phyloP scores from a whole-genome alignment of 1,140 invertebrate genomes.

The Pseudomyrmex gracilis region DNA sequence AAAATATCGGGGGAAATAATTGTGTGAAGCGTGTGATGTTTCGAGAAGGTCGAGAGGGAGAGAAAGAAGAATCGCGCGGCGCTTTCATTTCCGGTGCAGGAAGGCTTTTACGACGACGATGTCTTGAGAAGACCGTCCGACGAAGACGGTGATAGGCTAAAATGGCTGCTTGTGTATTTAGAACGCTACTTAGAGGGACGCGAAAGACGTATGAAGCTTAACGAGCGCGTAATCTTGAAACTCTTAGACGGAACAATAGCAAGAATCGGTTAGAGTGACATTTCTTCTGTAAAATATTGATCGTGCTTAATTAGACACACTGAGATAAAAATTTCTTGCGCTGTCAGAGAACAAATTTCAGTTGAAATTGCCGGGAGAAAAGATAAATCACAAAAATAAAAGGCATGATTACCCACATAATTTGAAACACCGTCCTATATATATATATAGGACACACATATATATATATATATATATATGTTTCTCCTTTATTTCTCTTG shows the following conservation, averaged over 20 bases:
- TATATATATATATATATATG: too few relatives aligned
- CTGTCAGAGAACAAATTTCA: too few relatives aligned
- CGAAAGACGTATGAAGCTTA: background rate
- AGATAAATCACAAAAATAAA: too few relatives aligned
- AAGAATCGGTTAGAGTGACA: background rate
- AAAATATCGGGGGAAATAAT: background rate
- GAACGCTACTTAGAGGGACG: background rate
- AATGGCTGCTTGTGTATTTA: slow-evolving; percentile 31
- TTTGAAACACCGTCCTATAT: too few relatives aligned
- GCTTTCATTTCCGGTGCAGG: slow-evolving; percentile 47
- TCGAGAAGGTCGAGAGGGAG: background rate
- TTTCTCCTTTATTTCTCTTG: background rate
- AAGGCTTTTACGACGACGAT: slow-evolving; percentile 11
- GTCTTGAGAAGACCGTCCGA: slow-evolving; percentile 12
- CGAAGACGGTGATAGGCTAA: slow-evolving; percentile 23
- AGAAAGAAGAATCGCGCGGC: slow-evolving; percentile 6
- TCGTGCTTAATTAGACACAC: too few relatives aligned
- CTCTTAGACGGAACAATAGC: slow-evolving; percentile 4
- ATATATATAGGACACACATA: too few relatives aligned
- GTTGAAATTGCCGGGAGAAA: too few relatives aligned
- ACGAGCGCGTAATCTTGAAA: slow-evolving; percentile 28
- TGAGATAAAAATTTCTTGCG: too few relatives aligned
- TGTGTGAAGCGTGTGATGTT: background rate
- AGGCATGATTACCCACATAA: too few relatives aligned
- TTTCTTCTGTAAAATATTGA: background rate